Base-by-base conservation (phyloP, 2,888 invertebrate species). In the Leuctra nigra region DNA sequence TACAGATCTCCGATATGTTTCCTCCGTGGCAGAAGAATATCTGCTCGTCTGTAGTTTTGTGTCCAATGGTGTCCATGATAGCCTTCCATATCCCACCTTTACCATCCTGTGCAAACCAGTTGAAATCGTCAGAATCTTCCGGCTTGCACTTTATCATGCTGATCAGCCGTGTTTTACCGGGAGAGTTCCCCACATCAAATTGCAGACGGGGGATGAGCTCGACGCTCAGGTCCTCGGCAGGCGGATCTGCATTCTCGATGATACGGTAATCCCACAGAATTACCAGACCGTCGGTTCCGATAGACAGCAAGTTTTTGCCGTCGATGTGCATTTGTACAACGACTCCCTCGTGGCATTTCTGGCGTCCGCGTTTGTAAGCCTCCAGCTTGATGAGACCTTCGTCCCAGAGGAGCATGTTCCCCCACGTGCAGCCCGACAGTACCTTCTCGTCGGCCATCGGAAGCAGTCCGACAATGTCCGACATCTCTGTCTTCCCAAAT, bases 371-470 rank as follows among this genome's bases (percentile, higher is more conserved):
- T 59, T 84, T 78, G 7, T 83, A 82, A 0, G 92, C 82, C 76
- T 92, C 90, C 33, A 91, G 73, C 70, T 91, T 91, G 11, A 95
- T 93, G 1, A 91, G 75, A 1, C 90, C 91, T 46, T 84, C 91
- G 66, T 94, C 91, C 95, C 95, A 95, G 0, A 95, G 77, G 38
- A 95, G 73, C 67, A 95, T 82, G 69, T 94, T 94, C 0, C 95
- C 95, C 92, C 92, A 93, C 65, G 87, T 86, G 64, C 86, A 86
- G 1, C 93, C 91, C 0, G 93, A 91, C 36, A 94, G 74, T 0
- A 91, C 82, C 85, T 86, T 50, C 22, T 91, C 92, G 71, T 94
- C 91, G 0, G 91, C 84, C 80, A 95, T 82, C 59, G 90, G 86
- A 66, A 85, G 86, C 55, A 89, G 82, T 1, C 91, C 90, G 53